Evolutionary conservation across 2,113 vertebrate species (phyloP), one percentile per base, ranked within the genome.

Genomic region (Furnarius figulus): DNA sequence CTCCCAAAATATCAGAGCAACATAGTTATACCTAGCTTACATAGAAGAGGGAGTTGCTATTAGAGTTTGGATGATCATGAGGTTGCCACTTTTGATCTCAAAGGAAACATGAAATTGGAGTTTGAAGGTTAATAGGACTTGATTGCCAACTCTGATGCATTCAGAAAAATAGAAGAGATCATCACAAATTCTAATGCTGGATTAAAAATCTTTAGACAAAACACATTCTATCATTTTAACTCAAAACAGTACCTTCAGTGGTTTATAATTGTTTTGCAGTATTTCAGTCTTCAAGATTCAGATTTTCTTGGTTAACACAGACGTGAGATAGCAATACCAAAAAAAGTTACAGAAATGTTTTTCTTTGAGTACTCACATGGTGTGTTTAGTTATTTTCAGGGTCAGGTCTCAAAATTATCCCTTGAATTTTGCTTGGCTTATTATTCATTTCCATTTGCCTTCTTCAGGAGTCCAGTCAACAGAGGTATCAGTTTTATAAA

Each of bases 1-100:
- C 30, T 77, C 28, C 12, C 16, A 58, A 92, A 77, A 65, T 14
- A 22, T 37, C 1, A 10, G 10, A 44, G 27, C 44, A 42, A 4
- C 6, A 9, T 5, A 52, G 27, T 21, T 27, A 9, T 47, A 40
- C 19, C 76, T 85, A 65, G 47, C 5, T 8, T 71, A 93, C 74
- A 88, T 95, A 97, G 97, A 97, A 97, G 96, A 98, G 91, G 96
- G 97, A 95, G 97, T 86, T 95, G 83, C 52, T 91, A 74, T 82
- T 46, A 74, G 95, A 95, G 46, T 79, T 39, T 84, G 82, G 40
- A 85, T 89, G 15, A 14, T 67, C 74, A 40, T 42, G 24, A 76
- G 68, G 19, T 80, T 66, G 40, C 19, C 50, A 27, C 8, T 66
- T 89, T 40, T 76, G 33, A 58, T 85, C 76, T 63, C 16, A 79